phyloP scores from a whole-genome alignment of 2,113 vertebrate species.

The Alces alces region DNA sequence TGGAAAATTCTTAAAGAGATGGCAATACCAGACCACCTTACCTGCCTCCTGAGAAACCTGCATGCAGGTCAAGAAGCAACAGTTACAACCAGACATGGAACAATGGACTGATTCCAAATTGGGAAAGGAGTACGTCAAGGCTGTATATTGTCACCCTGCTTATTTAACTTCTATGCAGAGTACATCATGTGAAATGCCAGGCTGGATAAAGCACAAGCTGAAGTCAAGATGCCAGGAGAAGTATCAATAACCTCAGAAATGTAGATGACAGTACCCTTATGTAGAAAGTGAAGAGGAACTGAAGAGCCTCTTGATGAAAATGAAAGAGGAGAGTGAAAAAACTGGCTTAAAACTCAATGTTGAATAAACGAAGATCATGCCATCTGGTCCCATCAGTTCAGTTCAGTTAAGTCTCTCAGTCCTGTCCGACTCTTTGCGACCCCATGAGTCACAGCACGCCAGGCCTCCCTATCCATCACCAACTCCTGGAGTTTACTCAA shows the following conservation, averaged over 20 bases:
- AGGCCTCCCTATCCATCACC: too few relatives aligned
- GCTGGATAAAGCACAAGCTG: not conserved
- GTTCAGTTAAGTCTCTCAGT: not conserved
- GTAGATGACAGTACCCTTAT: not conserved
- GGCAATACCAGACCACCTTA: not conserved
- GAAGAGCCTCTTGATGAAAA: not conserved
- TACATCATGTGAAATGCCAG: not conserved
- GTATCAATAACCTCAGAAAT: not conserved
- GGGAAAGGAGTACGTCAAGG: not conserved
- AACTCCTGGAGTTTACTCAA: too few relatives aligned
- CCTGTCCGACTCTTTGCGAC: too few relatives aligned
- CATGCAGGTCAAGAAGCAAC: not conserved
- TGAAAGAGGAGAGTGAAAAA: not conserved
- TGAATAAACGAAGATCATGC: not conserved
- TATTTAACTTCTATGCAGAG: not conserved
- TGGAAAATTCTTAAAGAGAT: not conserved
- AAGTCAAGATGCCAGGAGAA: not conserved
- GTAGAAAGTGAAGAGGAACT: not conserved
- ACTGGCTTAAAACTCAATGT: not conserved
- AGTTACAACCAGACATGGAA: not conserved
- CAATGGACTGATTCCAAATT: not conserved
- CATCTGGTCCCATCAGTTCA: not conserved
- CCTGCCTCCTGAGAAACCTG: not conserved
- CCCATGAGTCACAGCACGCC: too few relatives aligned
- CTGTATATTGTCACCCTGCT: not conserved